These are phyloP conservation scores for Smittia aterrima DNA, from an alignment of 2,888 invertebrate genomes.

Conservation along the genomic window DNA sequence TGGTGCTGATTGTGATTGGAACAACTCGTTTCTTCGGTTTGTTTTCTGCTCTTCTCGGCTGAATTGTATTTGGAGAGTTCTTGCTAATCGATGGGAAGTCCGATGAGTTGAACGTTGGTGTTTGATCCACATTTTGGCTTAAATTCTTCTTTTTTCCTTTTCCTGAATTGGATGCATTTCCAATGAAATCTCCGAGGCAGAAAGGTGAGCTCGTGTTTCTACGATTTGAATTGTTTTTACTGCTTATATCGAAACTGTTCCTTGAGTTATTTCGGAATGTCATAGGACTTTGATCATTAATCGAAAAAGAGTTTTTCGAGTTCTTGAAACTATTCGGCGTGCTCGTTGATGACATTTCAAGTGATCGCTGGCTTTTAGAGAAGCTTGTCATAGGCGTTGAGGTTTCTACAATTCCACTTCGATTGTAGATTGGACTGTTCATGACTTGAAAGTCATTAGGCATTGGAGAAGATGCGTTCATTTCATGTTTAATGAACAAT, in stretches of 20 bases:
- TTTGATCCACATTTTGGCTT: conserved; percentile 3
- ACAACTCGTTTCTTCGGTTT: conserved; percentile 51
- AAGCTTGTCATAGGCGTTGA: neutral
- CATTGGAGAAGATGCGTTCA: neutral
- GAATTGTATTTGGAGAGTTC: conserved; percentile 33
- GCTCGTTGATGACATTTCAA: conserved; percentile 1
- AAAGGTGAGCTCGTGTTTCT: conserved; percentile 45
- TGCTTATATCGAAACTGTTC: conserved; percentile 17
- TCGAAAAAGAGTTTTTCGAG: conserved; percentile 20
- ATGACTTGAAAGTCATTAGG: neutral
- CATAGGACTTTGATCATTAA: conserved; percentile 41
- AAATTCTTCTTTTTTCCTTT: conserved; percentile 12
- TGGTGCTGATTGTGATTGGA: conserved; percentile 48
- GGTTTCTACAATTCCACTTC: neutral
- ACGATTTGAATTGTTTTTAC: conserved; percentile 42
- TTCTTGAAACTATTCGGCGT: conserved; percentile 33
- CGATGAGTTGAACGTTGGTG: conserved; percentile 9
- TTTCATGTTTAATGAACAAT: neutral
- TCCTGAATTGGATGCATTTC: conserved; percentile 44
- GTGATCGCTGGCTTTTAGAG: too few relatives aligned
- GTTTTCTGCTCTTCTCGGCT: conserved; percentile 34
- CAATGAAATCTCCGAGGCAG: conserved; percentile 51
- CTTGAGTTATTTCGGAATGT: conserved; percentile 25
- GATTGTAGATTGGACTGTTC: neutral
- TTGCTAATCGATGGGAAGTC: conserved; percentile 30